Base-by-base conservation (phyloP, 2,888 invertebrate species). In the Andrena fulva region DNA sequence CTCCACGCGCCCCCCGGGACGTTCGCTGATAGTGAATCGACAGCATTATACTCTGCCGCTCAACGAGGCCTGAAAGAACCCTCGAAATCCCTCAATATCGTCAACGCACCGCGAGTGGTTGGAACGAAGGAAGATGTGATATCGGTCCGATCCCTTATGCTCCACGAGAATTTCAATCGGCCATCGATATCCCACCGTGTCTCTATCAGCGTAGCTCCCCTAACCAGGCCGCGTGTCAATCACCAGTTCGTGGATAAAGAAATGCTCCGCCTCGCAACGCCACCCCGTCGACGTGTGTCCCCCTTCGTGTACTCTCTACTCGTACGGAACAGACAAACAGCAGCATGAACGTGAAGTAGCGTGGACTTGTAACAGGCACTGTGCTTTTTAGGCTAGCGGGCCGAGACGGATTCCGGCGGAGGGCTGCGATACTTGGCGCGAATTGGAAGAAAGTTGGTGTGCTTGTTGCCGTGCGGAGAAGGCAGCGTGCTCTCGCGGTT, bases 351-450 rank as follows among this genome's bases (percentile, higher is more conserved):
- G 78, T 80, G 82, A 82, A 67, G 62, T 72, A 77, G 85, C 82
- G 87, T 82, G 87, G 76, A 77, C 68, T 78, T 80, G 59, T 79
- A 77, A 85, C 85, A 91, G 90, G 90, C 91, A 90, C 89, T 87
- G 90, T 91, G 92, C 91, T 89, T 85, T 42, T 87, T 85, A 86
- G 85, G 90, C 86, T 91, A 93, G 88, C 91, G 92, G 85, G 90
- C 91, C 79, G 92, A 94, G 86, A 95, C 92, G 71, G 96, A 95
- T 67, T 96, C 96, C 89, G 96, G 96, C 83, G 96, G 96, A 75
- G 96, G 95, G 94, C 96, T 96, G 90, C 96, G 95, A 93, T 96
- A 97, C 94, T 97, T 97, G 93, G 96, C 96, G 91, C 96, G 96
- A 92, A 96, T 96, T 94, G 96, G 96, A 89, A 96, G 94, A 94